phyloP scores from a whole-genome alignment of 2,888 invertebrate species.

The Thereva unica region DNA sequence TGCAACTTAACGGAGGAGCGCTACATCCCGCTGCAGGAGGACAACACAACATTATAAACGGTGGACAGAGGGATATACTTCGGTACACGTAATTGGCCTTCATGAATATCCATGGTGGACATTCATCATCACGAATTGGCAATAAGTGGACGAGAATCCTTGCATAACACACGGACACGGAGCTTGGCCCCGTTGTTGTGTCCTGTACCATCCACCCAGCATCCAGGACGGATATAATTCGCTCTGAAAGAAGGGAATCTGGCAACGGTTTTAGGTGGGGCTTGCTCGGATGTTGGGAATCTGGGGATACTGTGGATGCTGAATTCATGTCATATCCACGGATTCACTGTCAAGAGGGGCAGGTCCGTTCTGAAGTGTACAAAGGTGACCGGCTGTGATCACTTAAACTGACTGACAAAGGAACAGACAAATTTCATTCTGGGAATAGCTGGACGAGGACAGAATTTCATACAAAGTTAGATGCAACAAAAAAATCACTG shows the following conservation, averaged over 20 bases:
- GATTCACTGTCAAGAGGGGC: neutral
- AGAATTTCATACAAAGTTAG: slow-evolving; percentile 27
- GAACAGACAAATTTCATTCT: slow-evolving; percentile 23
- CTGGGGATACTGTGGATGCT: slow-evolving; percentile 3
- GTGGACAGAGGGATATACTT: slow-evolving; percentile 37
- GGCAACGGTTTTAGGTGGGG: slow-evolving; percentile 26
- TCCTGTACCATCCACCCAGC: neutral
- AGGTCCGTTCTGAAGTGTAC: no score
- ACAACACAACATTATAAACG: slow-evolving; percentile 28
- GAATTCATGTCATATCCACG: slow-evolving; percentile 28
- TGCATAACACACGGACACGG: slow-evolving; percentile 8
- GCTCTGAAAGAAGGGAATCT: slow-evolving; percentile 34
- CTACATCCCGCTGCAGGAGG: slow-evolving; percentile 39
- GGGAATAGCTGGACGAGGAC: slow-evolving; percentile 20
- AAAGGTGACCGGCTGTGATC: slow-evolving; percentile 29
- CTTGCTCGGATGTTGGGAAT: slow-evolving; percentile 13
- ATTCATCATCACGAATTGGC: slow-evolving; percentile 49
- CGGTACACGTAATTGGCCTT: slow-evolving; percentile 47
- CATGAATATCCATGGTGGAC: slow-evolving; percentile 46
- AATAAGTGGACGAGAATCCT: slow-evolving; percentile 44
- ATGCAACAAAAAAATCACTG: neutral
- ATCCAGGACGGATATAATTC: slow-evolving; percentile 19
- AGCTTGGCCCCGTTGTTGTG: neutral
- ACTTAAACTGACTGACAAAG: slow-evolving; percentile 24
- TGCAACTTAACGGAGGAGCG: slow-evolving; percentile 44